Base-by-base conservation (phyloP, 1,140 invertebrate genomes). In the Drosophila miranda region DNA sequence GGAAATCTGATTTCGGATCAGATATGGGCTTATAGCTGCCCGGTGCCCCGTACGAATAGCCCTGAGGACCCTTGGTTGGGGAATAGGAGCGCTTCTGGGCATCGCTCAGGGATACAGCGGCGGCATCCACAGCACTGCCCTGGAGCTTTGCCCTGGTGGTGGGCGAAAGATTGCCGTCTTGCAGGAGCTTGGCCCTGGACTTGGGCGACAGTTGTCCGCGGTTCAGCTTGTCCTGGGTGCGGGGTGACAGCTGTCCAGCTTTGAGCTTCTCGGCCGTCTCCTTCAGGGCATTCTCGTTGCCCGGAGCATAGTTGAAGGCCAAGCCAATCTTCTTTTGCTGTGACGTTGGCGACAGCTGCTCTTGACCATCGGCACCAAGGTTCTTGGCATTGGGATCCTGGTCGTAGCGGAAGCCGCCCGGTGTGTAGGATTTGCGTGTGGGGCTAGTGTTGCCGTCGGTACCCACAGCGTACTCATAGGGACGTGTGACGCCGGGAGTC, bases 291-390 rank as follows among this genome's bases (percentile, higher is more conserved):
- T 93, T 94, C 87, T 96, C 95, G 90, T 96, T 95, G 19, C 96
- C 96, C 0, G 96, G 96, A 2, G 96, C 96, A 90, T 97, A 97
- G 91, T 96, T 97, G 75, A 97, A 97, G 1, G 96, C 96, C n/a
- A 96, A 89, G 0, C 94, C 96, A 2, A 93, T 95, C 81, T 94
- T 95, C 79, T 94, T 94, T 8, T 94, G 94, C 28, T 93, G 93
- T 1, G 95, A 94, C 13, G 94, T 95, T 68, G 94, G 94, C 76
- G 92, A 91, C 7, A 91, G 92, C 41, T 92, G 92, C 72, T 93
- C 93, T 43, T 91, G 88, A 6, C 91, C 92, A 91, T 92, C 73
- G 91, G 90, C 67, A 92, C 93, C 59, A 87, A 92, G 54, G 92
- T 91, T 19, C 92, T 91, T 16, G 75, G 78, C 74, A 4, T 92